Base-by-base conservation (phyloP, 2,888 invertebrate species). In the Byasa hedistus region DNA sequence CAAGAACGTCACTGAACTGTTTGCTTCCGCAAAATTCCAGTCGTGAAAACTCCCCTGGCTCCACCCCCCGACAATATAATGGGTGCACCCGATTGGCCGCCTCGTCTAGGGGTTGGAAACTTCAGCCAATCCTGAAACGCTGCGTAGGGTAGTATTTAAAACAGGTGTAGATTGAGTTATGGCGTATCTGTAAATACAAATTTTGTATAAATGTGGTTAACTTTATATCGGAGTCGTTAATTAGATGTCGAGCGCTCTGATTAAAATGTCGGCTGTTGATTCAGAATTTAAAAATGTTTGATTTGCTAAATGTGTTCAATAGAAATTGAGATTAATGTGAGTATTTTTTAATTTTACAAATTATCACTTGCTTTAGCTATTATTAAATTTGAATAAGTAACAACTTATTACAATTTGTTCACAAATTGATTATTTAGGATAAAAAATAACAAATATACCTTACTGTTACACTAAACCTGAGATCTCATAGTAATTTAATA, bases 141-240 rank as follows among this genome's bases (percentile, higher is more conserved):
- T 69, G 68, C 73, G 70, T 75, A 78, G 84, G 84, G 85, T 85
- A 85, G 82, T 80, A 80, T 82, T 87, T 81, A 72, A 70, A 85
- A 86, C 89, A 89, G 86, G 85, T 89, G 86, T 88, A 88, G 89
- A 91, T 91, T 89, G 83, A 87, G 86, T 90, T 91, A 89, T 89
- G 84, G 86, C 82, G 85, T 80, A 79, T 79, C 78, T 76, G 79
- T 80, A 82, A 85, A 87, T 85, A 86, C 84, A 82, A 81, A 85
- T 81, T 82, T 79, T 80, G 83, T 88, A 84, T 87, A 87, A 87
- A 84, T 81, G 81, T 71, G 80, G 83, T 85, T 82, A 85, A 82
- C 77, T 78, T 79, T 77, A 76, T 75, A 71, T 75, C 71, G 75
- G 75, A 77, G 77, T 78, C 76, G 83, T 83, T 85, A 84, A 86